Evolutionary conservation across 2,113 vertebrate species (phyloP).

Genomic region (Mormyrus iriodes): DNA sequence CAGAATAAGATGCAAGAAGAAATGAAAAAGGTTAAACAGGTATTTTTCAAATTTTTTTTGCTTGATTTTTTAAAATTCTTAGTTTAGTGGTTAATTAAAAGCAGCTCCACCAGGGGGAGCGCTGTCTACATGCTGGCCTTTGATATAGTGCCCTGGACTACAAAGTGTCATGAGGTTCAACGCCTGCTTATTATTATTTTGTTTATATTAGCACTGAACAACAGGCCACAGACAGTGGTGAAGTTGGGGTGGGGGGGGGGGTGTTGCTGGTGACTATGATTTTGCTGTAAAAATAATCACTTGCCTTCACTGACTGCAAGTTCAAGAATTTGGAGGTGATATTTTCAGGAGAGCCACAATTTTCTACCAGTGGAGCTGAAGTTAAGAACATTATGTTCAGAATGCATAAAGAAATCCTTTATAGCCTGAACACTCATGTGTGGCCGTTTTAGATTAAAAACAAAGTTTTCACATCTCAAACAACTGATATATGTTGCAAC

Average conservation of each 20-base stretch:
- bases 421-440: not conserved
- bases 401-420: not conserved
- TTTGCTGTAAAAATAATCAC: not conserved
- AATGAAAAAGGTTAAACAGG: slow-evolving; percentile 71
- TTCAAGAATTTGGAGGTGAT: not conserved
- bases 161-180: not conserved
- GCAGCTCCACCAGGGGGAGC: slow-evolving; percentile 34
- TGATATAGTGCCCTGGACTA: not conserved
- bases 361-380: not conserved
- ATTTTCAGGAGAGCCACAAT: not conserved
- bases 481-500: not conserved
- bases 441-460: not conserved
- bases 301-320: not conserved
- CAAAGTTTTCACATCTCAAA: not conserved
- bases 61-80: not conserved
- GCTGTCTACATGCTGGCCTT: slow-evolving; percentile 1
- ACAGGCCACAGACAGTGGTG: not conserved
- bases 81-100: not conserved
- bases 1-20: slow-evolving; percentile 71
- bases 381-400: not conserved
- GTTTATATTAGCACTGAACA: not conserved
- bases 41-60: slow-evolving; percentile 42
- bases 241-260: not conserved
- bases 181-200: slow-evolving; percentile 11
- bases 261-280: not conserved